phyloP scores from a whole-genome alignment of 1,140 invertebrate genomes.

The Prorops nasuta region DNA sequence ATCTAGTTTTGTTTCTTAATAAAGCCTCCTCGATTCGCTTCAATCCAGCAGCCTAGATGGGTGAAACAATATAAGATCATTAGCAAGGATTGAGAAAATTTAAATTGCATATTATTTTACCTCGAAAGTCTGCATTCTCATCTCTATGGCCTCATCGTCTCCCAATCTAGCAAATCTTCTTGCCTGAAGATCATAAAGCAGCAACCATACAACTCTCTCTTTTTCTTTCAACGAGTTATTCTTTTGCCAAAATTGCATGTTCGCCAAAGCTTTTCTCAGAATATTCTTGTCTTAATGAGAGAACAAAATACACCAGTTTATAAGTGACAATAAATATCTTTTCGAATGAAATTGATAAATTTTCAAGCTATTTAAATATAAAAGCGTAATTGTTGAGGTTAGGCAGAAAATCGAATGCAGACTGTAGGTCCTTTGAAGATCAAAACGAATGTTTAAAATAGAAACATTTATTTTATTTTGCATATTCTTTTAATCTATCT shows the following conservation, averaged over 20 bases:
- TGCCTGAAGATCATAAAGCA: constrained; percentile 65
- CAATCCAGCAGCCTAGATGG: constrained; percentile 49
- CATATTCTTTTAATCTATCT: too few species aligned
- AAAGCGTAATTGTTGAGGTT: too few species aligned
- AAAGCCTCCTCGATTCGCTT: constrained; percentile 61
- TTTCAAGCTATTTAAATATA: too few species aligned
- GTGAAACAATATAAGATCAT: background rate
- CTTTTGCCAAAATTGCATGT: constrained; percentile 63
- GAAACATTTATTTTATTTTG: too few species aligned
- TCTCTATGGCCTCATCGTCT: constrained; percentile 37
- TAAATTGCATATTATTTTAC: constrained; percentile 1
- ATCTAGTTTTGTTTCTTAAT: constrained; percentile 62
- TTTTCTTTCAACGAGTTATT: constrained; percentile 51
- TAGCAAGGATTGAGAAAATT: background rate
- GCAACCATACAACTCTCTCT: constrained; percentile 59
- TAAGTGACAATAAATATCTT: background rate
- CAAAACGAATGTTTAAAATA: too few species aligned
- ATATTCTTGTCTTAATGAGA: constrained; percentile 66
- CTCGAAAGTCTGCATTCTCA: constrained; percentile 44
- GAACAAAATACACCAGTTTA: background rate
- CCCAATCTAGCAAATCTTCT: constrained; percentile 56
- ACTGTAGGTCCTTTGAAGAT: too few species aligned
- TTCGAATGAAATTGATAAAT: too few species aligned
- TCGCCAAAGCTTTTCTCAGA: constrained; percentile 65
- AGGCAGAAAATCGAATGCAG: too few species aligned